Percentiles rank a stretch among this genome's conserved stretches.
These are phyloP conservation scores for Hippolais icterina DNA, from an alignment of 2,113 vertebrate species.

Conservation along the genomic window DNA sequence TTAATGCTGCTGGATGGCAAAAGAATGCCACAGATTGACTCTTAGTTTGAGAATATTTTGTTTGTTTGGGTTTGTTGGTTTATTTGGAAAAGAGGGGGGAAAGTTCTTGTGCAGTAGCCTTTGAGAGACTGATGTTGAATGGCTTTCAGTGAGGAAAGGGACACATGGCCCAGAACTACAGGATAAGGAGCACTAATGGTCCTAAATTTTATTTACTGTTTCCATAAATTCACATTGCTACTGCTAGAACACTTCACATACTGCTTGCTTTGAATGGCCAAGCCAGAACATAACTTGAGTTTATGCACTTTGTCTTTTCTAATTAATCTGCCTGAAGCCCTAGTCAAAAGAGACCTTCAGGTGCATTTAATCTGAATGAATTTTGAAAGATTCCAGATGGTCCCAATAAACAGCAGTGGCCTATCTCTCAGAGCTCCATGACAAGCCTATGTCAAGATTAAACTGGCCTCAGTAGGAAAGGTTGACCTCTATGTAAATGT, in stretches of 20 bases:
- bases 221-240: neutral
- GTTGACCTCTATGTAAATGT: neutral
- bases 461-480: neutral
- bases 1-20: neutral
- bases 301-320: conserved; percentile 24
- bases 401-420: neutral
- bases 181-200: neutral
- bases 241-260: neutral
- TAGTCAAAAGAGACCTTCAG: neutral
- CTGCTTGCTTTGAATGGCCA: neutral
- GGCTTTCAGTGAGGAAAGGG: neutral
- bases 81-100: neutral
- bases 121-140: neutral
- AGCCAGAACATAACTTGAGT: conserved; percentile 2
- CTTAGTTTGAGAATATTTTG: neutral
- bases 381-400: conserved; percentile 43
- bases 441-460: neutral
- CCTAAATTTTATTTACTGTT: neutral
- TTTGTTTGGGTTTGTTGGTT: neutral
- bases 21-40: neutral
- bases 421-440: neutral
- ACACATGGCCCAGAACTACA: neutral
- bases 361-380: neutral
- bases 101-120: neutral
- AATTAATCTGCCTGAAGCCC: conserved; percentile 34